Evolutionary conservation across 2,113 vertebrate genomes (phyloP).

Genomic region (Microcebus ravelobensis): DNA sequence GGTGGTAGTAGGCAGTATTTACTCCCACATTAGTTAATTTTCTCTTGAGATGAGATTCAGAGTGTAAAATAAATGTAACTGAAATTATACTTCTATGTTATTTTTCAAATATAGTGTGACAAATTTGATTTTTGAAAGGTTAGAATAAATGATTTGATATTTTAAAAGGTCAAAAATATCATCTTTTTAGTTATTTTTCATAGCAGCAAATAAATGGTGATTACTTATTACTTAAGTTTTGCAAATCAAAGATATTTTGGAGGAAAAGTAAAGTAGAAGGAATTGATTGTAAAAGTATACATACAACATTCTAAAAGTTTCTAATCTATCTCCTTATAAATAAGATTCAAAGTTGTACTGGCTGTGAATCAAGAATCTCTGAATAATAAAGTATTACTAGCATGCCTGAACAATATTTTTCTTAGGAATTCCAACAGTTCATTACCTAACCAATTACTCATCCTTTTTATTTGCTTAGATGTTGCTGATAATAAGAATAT

Average conservation of each 20-base stretch:
- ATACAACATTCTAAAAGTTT: background rate
- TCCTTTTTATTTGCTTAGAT: background rate
- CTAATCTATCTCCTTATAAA: background rate
- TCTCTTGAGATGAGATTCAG: conserved; percentile 53
- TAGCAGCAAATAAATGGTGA: conserved; percentile 41
- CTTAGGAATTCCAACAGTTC: background rate
- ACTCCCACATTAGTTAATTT: conserved; percentile 62
- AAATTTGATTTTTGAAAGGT: conserved; percentile 75
- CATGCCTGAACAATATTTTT: background rate
- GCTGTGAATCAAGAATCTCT: background rate
- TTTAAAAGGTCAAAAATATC: conserved; percentile 72
- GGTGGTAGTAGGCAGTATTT: conserved; percentile 41
- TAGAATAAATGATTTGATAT: conserved; percentile 68
- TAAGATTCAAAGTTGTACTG: background rate
- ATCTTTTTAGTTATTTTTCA: conserved; percentile 48
- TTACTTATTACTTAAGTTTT: conserved; percentile 42
- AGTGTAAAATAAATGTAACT: conserved; percentile 28
- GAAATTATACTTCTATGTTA: conserved; percentile 63
- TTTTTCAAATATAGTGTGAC: conserved; percentile 46
- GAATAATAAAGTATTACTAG: background rate
- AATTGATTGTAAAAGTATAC: conserved; percentile 43
- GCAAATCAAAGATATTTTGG: background rate
- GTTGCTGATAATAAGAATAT: background rate
- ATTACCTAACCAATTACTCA: background rate
- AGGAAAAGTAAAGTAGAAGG: background rate